Evolutionary conservation across 1,140 invertebrate species (phyloP).

Genomic region (Frieseomelitta varia): DNA sequence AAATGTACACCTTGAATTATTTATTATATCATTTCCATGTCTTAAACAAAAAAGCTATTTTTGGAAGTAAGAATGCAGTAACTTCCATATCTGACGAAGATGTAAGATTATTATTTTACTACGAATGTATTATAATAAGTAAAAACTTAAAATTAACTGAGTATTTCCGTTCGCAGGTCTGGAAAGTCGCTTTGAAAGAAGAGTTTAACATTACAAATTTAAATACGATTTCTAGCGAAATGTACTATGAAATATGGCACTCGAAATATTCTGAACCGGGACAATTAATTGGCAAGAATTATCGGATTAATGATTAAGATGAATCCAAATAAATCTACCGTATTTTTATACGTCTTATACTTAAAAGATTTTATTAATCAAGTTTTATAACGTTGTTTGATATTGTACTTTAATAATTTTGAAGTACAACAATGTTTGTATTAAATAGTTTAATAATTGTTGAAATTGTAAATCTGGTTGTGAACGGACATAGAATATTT

Average conservation of each 20-base stretch:
- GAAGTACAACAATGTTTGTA: not conserved
- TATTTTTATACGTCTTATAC: constrained; percentile 8
- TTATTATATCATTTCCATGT: constrained; percentile 80
- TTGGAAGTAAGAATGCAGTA: constrained; percentile 75
- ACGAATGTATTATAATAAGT: constrained; percentile 19
- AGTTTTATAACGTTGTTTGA: not conserved
- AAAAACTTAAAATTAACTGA: not conserved
- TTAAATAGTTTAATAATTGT: constrained; percentile 17
- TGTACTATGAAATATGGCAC: constrained; percentile 80
- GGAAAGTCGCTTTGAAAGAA: constrained; percentile 78
- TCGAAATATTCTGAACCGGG: constrained; percentile 76
- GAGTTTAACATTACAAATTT: constrained; percentile 78
- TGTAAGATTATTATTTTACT: constrained; percentile 60
- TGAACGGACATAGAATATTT: not conserved
- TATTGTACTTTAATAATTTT: not conserved
- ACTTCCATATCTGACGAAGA: constrained; percentile 74
- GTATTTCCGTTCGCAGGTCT: constrained; percentile 71
- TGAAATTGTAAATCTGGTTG: constrained; percentile 9
- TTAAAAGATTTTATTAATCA: not conserved
- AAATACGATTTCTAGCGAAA: constrained; percentile 74
- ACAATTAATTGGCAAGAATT: constrained; percentile 71
- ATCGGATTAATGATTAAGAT: constrained; percentile 34
- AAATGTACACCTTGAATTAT: constrained; percentile 81
- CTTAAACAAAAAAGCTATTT: constrained; percentile 67
- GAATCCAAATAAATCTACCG: not conserved